Conservation (phyloP, 2,888 invertebrate species). For the Nemoura dubitans region DNA sequence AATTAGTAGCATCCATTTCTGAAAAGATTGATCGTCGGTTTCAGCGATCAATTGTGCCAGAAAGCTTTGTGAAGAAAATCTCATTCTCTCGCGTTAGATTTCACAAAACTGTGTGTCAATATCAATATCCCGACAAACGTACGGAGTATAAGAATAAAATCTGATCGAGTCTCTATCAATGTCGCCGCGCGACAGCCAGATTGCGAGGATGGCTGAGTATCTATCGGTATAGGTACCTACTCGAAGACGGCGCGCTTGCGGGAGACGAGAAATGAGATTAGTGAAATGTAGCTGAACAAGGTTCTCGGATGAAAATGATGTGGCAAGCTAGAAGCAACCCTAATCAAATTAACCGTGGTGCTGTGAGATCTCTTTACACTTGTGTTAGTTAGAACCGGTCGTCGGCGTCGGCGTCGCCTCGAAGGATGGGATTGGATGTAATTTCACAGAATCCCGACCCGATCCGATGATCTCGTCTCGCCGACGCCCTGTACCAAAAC, state of each 20-base stretch:
- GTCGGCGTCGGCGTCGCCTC: background rate
- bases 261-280: background rate
- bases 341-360: background rate
- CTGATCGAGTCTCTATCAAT: conserved; percentile 4
- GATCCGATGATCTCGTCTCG: background rate
- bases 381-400: background rate
- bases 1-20: background rate
- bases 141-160: background rate
- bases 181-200: background rate
- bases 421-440: background rate
- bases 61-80: background rate
- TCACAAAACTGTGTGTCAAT: background rate
- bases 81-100: background rate
- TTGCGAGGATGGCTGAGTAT: background rate
- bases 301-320: conserved; percentile 7
- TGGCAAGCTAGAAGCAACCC: background rate
- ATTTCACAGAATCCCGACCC: background rate
- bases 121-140: background rate
- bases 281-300: background rate
- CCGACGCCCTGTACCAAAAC: background rate
- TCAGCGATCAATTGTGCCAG: background rate
- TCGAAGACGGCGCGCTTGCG: background rate
- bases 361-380: background rate
- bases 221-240: background rate
- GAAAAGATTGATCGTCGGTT: background rate